Evolutionary conservation across 2,888 invertebrate species (phyloP).

Genomic region (Machimus atricapillus): DNA sequence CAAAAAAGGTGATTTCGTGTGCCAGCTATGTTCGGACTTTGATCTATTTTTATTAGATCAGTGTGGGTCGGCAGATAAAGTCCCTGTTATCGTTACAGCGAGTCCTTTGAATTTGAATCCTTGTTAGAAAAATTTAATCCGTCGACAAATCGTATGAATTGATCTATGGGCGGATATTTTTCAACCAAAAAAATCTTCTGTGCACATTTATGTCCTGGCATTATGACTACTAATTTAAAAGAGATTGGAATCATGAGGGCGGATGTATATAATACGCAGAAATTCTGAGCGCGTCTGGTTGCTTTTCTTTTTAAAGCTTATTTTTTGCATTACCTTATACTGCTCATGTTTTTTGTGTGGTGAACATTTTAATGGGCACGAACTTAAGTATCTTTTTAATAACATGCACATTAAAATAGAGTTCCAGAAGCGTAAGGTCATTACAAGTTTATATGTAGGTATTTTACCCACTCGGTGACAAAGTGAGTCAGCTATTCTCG

Average conservation of each 20-base stretch:
- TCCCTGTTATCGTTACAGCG: background rate
- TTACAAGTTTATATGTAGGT: background rate
- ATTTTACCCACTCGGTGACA: too few relatives aligned
- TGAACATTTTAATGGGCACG: background rate
- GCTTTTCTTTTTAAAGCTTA: background rate
- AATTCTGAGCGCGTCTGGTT: background rate
- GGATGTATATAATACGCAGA: background rate
- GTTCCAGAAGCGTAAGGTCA: background rate
- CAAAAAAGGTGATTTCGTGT: background rate
- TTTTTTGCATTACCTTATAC: background rate
- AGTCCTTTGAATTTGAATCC: background rate
- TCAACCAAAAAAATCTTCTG: background rate
- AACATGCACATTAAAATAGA: background rate
- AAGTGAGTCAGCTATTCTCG: too few relatives aligned
- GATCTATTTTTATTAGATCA: slow-evolving; percentile 6
- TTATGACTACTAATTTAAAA: background rate
- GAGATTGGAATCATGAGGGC: background rate
- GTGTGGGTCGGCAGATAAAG: background rate
- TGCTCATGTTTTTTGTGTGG: background rate
- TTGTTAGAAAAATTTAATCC: background rate
- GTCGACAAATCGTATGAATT: background rate
- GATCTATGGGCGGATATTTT: background rate
- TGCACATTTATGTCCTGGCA: background rate
- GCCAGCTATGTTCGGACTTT: background rate
- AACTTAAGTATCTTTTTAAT: background rate